Evolutionary conservation across 2,888 invertebrate genomes (phyloP).

Genomic region (Sphinx pinastri): DNA sequence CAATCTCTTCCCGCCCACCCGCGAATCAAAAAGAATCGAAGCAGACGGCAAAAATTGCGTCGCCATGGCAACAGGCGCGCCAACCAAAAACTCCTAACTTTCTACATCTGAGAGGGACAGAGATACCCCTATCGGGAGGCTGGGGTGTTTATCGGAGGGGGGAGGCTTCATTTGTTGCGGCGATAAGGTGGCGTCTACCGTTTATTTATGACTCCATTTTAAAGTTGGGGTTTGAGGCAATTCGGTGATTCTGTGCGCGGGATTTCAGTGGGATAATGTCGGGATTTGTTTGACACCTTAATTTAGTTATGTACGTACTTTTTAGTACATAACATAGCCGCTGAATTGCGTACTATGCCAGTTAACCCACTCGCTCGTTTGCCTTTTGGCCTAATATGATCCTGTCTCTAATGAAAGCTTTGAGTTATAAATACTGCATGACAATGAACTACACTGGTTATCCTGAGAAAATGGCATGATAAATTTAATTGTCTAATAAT

Average conservation of each 20-base stretch:
- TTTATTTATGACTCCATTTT: constrained; percentile 83
- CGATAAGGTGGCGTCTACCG: constrained; percentile 79
- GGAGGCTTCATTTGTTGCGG: constrained; percentile 72
- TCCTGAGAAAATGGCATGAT: too few species aligned
- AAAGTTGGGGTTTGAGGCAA: constrained; percentile 69
- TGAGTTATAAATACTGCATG: too few species aligned
- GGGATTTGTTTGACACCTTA: constrained; percentile 13
- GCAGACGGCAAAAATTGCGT: constrained; percentile 60
- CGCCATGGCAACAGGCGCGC: constrained; percentile 38
- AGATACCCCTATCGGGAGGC: constrained; percentile 36
- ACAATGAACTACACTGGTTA: too few species aligned
- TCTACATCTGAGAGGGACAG: constrained; percentile 60
- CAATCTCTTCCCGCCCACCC: constrained; percentile 15
- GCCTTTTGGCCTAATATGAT: too few species aligned
- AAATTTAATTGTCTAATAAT: too few species aligned
- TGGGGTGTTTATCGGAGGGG: constrained; percentile 32
- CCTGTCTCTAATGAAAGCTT: too few species aligned
- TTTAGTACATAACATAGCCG: too few species aligned
- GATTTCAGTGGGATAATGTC: constrained; percentile 21
- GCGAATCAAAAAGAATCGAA: constrained; percentile 69
- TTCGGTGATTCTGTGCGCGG: constrained; percentile 35
- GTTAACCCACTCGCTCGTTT: too few species aligned
- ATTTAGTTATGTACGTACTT: not conserved
- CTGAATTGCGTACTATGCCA: too few species aligned
- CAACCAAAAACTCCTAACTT: constrained; percentile 34